Conservation (phyloP, 2,888 invertebrate species). For the Biston stratarius region DNA sequence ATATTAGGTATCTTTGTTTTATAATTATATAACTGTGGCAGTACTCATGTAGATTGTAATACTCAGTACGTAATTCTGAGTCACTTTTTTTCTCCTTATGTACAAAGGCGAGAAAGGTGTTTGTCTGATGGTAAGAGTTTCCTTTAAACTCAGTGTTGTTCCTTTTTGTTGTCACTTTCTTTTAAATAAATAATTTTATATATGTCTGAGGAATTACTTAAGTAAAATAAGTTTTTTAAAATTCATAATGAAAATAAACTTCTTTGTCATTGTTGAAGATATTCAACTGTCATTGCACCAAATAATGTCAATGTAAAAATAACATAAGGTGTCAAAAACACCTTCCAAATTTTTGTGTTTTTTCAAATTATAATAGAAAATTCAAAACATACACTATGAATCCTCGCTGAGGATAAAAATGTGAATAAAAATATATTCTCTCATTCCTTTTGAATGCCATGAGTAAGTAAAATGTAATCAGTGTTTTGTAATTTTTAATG, state of each 20-base stretch:
- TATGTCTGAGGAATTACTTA: too few species aligned
- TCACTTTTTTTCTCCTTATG: too few species aligned
- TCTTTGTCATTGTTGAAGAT: not conserved
- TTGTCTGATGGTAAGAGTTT: not conserved
- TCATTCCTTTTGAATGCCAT: conserved; percentile 8
- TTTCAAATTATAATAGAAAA: not conserved
- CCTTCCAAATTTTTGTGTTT: not conserved
- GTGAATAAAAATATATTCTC: not conserved
- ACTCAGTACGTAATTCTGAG: too few species aligned
- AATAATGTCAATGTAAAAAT: not conserved
- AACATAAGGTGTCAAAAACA: not conserved
- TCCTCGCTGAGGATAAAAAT: not conserved
- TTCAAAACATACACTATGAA: not conserved
- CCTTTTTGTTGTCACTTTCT: too few species aligned
- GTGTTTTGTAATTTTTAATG: too few species aligned
- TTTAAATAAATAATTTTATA: too few species aligned
- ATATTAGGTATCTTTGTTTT: too few species aligned
- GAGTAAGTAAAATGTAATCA: not conserved
- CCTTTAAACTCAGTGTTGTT: too few species aligned
- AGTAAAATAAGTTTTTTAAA: too few species aligned
- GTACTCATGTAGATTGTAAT: too few species aligned
- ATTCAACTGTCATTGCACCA: not conserved
- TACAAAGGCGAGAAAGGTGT: too few species aligned
- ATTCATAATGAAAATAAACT: not conserved
- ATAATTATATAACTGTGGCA: too few species aligned